These are phyloP conservation scores for Morpho deidamia DNA, from an alignment of 2,888 invertebrate genomes.

Conservation along the genomic window DNA sequence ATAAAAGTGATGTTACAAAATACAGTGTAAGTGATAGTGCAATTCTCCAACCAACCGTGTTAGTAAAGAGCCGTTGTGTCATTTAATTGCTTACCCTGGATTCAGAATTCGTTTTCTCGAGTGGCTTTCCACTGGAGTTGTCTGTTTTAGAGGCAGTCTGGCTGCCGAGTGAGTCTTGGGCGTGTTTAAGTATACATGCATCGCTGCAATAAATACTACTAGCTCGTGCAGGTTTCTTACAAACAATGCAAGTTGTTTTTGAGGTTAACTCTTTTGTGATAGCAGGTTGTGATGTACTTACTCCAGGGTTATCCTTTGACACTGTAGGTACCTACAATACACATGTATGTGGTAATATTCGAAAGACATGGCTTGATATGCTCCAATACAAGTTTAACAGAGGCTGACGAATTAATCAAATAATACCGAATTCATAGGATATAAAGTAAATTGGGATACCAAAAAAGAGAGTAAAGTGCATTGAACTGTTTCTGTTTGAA, in stretches of 20 bases:
- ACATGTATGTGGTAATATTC: background rate
- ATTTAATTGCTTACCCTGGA: constrained; percentile 49
- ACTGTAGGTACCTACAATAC: constrained; percentile 16
- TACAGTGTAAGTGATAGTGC: too few relatives aligned
- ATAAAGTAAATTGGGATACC: too few relatives aligned
- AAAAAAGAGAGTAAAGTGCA: too few relatives aligned
- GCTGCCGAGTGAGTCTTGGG: constrained; percentile 80
- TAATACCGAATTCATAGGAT: too few relatives aligned
- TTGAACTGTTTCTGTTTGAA: too few relatives aligned
- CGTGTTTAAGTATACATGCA: constrained; percentile 90
- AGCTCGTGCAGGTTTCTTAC: constrained; percentile 86
- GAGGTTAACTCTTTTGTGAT: constrained; percentile 36
- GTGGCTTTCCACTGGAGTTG: constrained; percentile 39
- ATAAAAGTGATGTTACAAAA: background rate
- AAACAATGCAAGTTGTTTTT: constrained; percentile 83
- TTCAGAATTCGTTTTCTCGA: constrained; percentile 54
- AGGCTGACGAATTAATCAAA: too few relatives aligned
- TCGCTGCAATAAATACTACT: constrained; percentile 94
- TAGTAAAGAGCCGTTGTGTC: background rate
- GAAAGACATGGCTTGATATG: background rate
- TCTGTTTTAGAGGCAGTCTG: constrained; percentile 43
- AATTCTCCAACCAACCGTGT: background rate
- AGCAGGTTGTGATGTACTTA: constrained; percentile 25
- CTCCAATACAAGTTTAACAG: too few relatives aligned
- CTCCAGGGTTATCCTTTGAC: constrained; percentile 21